Evolutionary conservation across 2,797 vertebrate species (phyloP).

Genomic region (Poeciliopsis turneri): DNA sequence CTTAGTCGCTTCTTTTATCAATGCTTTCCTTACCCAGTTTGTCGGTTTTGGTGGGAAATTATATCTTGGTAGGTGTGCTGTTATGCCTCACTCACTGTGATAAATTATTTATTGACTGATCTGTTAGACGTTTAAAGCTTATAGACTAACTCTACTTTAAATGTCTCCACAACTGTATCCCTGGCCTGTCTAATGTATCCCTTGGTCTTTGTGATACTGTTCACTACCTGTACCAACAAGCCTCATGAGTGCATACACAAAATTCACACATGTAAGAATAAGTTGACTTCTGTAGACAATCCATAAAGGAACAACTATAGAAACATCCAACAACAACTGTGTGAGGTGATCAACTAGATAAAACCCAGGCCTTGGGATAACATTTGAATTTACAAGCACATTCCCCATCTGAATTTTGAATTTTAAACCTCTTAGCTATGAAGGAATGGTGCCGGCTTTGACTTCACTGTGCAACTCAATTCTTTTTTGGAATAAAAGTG

Average conservation of each 20-base stretch:
- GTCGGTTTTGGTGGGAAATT: not conserved
- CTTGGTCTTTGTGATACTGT: not conserved
- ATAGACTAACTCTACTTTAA: not conserved
- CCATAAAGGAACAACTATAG: not conserved
- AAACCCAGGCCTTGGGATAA: not conserved
- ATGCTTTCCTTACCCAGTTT: not conserved
- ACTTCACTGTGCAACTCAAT: not conserved
- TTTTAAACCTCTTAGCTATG: not conserved
- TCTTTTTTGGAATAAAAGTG: not conserved
- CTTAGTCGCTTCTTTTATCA: not conserved
- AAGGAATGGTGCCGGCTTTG: not conserved
- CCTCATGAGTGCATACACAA: not conserved
- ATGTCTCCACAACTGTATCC: not conserved
- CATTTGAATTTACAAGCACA: not conserved
- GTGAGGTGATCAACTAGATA: not conserved
- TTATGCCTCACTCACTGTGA: not conserved
- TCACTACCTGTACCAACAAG: not conserved
- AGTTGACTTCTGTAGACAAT: not conserved
- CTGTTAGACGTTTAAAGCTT: not conserved
- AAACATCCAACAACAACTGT: not conserved
- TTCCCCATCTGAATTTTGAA: not conserved
- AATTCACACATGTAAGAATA: not conserved
- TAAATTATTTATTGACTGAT: not conserved
- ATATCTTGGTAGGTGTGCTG: not conserved
- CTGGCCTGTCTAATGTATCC: not conserved